Percentiles rank a stretch among this genome's conserved stretches.
These are phyloP conservation scores for Atherinomorus stipes DNA, from an alignment of 2,113 vertebrate genomes.

Conservation along the genomic window DNA sequence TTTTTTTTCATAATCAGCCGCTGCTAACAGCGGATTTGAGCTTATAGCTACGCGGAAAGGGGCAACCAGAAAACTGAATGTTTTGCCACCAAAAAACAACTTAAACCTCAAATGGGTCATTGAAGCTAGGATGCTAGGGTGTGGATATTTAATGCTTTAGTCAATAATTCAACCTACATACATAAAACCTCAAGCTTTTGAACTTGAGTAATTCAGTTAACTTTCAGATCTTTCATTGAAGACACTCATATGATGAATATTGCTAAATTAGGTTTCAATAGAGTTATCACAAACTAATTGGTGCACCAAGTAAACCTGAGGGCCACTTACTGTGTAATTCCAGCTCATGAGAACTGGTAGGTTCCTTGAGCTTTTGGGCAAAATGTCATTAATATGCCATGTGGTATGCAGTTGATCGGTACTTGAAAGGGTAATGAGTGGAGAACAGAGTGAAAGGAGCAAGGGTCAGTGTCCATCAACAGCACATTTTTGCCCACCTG, in stretches of 20 bases:
- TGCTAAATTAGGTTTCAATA: not conserved
- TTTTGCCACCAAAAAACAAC: too few relatives aligned
- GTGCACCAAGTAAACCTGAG: not conserved
- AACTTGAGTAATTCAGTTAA: not conserved
- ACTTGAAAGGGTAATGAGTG: not conserved
- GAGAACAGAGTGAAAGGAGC: not conserved
- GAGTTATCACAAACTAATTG: not conserved
- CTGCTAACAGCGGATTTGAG: too few relatives aligned
- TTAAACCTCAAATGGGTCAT: too few relatives aligned
- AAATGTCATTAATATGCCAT: constrained; percentile 6
- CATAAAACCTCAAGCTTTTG: not conserved
- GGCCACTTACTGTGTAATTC: not conserved
- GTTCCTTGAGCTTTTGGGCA: constrained; percentile 4
- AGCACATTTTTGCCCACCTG: not conserved
- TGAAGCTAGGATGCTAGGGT: too few relatives aligned
- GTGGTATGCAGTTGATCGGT: not conserved
- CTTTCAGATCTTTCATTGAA: not conserved
- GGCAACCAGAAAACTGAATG: too few relatives aligned
- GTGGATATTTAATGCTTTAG: too few relatives aligned
- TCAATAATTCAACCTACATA: not conserved
- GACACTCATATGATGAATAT: not conserved
- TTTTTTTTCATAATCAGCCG: too few relatives aligned
- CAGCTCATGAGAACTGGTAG: not conserved
- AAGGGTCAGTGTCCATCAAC: not conserved
- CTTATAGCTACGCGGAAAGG: too few relatives aligned